Evolutionary conservation across 2,113 vertebrate genomes (phyloP), one percentile per base, ranked within the genome.

Genomic region (Chloropsis cyanopogon): DNA sequence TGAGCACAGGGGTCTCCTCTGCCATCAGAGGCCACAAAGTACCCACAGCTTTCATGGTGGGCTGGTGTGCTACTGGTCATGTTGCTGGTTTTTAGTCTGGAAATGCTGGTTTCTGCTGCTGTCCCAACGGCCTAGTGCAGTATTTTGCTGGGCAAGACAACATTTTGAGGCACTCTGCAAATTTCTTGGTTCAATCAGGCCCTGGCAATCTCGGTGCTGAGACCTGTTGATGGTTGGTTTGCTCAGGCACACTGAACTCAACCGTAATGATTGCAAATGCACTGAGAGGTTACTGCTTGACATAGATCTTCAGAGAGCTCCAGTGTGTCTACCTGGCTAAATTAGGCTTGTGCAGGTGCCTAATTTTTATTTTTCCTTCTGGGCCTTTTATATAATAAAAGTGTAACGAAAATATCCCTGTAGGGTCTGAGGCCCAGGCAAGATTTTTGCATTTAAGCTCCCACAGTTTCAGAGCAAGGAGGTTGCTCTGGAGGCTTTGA

Each of bases 261-360:
- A 4, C 24, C 1, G 0, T n/a, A 61, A n/a, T 0, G 3, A 42
- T 0, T 59, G 65, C 29, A 73, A 72, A 69, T 3, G 3, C 11
- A n/a, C 16, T 25, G 54, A 41, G 49, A 52, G 11, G 31, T 56
- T 70, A 18, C 18, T 54, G 37, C 42, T 84, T 3, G 0, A 47
- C 59, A 56, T 1, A 25, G 28, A 23, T 39, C 24, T 84, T 31
- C 42, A 60, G 52, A 71, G 22, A 53, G 10, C 37, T 70, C 37
- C 72, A 63, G 2, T 0, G 0, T 1, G 0, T n/a, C 54, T 81
- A 23, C 24, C 0, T 2, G 31, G 13, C 16, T 75, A 15, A 68
- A 60, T 25, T 54, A 68, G 47, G 18, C 11, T 91, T 2, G 0
- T 60, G 16, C 39, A 66, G 60, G 24, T 59, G 31, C 19, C 35